Evolutionary conservation across 2,113 vertebrate genomes (phyloP).

Genomic region (human (Homo sapiens)): DNA sequence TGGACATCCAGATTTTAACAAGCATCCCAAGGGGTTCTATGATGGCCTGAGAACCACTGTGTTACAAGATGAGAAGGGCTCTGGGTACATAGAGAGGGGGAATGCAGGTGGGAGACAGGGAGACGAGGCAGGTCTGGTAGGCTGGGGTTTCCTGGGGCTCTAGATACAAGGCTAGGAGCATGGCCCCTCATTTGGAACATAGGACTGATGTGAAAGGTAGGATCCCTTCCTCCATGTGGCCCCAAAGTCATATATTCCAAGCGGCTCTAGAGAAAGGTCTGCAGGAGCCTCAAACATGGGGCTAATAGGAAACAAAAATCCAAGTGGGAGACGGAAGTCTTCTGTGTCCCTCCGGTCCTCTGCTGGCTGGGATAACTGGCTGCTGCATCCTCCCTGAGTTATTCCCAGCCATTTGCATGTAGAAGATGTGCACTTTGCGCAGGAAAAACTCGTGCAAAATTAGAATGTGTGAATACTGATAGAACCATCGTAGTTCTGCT

Average conservation of each 20-base stretch:
- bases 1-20: background rate
- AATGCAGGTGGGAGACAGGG: background rate
- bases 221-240: background rate
- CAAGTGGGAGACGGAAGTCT: background rate
- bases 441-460: background rate
- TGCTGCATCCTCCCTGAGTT: fast-evolving
- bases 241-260: background rate
- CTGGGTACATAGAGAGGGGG: background rate
- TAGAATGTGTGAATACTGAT: background rate
- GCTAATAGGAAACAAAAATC: background rate
- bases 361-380: fast-evolving
- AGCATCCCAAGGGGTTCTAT: background rate
- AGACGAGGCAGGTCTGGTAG: background rate
- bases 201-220: background rate
- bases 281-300: background rate
- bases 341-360: background rate
- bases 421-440: background rate
- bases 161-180: background rate
- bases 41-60: background rate
- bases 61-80: background rate
- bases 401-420: background rate
- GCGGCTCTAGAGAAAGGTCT: background rate
- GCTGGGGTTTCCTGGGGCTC: background rate
- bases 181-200: background rate
- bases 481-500: conserved; percentile 51